Evolutionary conservation across 2,113 vertebrate species (phyloP).

Genomic region (Reinhardtius hippoglossoides): DNA sequence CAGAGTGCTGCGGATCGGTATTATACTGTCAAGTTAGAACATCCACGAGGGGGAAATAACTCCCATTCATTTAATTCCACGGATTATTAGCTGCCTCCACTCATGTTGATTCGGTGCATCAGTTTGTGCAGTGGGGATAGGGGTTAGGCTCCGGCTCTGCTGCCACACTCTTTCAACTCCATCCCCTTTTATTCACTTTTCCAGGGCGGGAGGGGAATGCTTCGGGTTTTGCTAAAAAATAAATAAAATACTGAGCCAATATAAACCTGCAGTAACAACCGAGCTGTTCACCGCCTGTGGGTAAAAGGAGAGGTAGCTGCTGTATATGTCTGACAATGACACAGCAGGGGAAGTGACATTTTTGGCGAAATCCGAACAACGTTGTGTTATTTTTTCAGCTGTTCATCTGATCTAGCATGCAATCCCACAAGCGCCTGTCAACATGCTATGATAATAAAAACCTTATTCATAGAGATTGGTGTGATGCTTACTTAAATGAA

Average conservation of each 20-base stretch:
- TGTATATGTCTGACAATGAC: conserved; percentile 30
- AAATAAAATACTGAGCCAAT: neutral
- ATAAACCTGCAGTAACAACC: conserved; percentile 16
- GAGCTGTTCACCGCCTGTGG: neutral
- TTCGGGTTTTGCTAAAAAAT: neutral
- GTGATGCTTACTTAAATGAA: conserved; percentile 18
- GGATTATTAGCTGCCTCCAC: conserved; percentile 53
- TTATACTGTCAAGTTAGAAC: conserved; percentile 34
- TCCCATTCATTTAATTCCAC: conserved; percentile 51
- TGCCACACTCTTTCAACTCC: conserved; percentile 26
- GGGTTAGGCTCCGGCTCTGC: conserved; percentile 20
- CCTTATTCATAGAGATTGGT: conserved; percentile 33
- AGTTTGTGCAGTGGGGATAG: conserved; percentile 30
- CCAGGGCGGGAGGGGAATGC: neutral
- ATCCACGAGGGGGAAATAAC: conserved; percentile 37
- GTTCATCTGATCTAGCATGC: conserved; percentile 23
- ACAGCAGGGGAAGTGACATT: conserved; percentile 35
- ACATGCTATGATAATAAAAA: neutral
- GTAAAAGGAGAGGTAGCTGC: neutral
- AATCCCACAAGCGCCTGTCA: conserved; percentile 34
- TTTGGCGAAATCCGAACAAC: conserved; percentile 30
- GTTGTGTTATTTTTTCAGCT: neutral
- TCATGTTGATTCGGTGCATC: conserved; percentile 36
- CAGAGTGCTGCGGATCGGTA: conserved; percentile 34
- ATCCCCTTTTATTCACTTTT: conserved; percentile 27